Conservation (phyloP, 2,113 vertebrate genomes). For the Pycnonotus jocosus region DNA sequence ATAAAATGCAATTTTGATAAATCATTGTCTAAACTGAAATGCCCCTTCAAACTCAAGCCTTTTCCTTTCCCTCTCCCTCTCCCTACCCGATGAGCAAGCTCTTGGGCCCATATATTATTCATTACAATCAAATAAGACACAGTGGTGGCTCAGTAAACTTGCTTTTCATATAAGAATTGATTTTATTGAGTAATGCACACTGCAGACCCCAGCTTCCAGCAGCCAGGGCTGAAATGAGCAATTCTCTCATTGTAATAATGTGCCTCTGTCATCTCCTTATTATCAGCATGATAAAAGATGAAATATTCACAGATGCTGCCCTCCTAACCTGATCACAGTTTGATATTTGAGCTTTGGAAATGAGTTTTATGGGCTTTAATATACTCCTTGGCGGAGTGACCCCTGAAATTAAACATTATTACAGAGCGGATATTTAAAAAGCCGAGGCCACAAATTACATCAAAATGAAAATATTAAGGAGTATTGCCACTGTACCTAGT, state of each 20-base stretch:
- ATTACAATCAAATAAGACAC: constrained; percentile 97
- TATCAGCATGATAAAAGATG: constrained; percentile 99
- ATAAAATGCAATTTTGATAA: constrained; percentile 71
- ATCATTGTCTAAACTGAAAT: constrained; percentile 71
- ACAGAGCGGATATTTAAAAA: constrained; percentile 99
- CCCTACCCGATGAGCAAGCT: constrained; percentile 51
- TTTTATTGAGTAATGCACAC: constrained; percentile 93
- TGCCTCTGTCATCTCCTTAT: constrained; percentile 99
- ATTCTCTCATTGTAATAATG: constrained; percentile 99
- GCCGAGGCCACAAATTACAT: constrained; percentile 99
- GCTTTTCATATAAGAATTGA: constrained; percentile 95
- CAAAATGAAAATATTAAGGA: constrained; percentile 99
- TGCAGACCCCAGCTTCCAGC: constrained; percentile 87
- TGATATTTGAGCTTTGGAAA: constrained; percentile 99
- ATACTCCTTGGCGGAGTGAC: constrained; percentile 99
- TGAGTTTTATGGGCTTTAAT: constrained; percentile 99
- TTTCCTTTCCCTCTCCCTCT: constrained; percentile 60
- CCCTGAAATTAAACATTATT: constrained; percentile 99
- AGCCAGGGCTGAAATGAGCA: constrained; percentile 96
- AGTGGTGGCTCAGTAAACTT: constrained; percentile 92
- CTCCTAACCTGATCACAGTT: constrained; percentile 99
- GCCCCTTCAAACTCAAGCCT: constrained; percentile 75
- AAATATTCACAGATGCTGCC: constrained; percentile 99
- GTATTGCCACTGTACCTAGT: constrained; percentile 97
- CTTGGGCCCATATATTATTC: constrained; percentile 93